phyloP scores from a whole-genome alignment of 1,140 invertebrate species.

The Sitophilus oryzae region DNA sequence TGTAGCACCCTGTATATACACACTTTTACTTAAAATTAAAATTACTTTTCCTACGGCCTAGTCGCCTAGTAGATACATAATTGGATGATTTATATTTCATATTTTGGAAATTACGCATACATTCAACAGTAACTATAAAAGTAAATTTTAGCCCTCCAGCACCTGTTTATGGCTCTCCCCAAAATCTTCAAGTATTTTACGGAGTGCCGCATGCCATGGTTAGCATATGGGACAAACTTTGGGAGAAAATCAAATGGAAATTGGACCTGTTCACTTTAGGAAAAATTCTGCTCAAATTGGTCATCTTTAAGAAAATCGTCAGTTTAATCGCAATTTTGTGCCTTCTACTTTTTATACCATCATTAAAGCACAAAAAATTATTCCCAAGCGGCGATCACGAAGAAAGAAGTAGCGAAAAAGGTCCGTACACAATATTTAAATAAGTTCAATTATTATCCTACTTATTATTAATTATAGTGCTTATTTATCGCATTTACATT shows the following conservation, averaged over 20 bases:
- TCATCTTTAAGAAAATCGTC: slow-evolving; percentile 72
- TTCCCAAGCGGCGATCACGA: slow-evolving; percentile 14
- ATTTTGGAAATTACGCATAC: too few species aligned
- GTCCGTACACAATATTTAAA: slow-evolving; percentile 4
- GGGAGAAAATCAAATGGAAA: slow-evolving; percentile 50
- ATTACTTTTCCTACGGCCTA: too few species aligned
- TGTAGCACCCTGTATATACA: too few species aligned
- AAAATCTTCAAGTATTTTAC: slow-evolving; percentile 29
- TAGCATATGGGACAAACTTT: slow-evolving; percentile 45
- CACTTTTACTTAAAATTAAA: too few species aligned
- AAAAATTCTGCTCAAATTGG: slow-evolving; percentile 63
- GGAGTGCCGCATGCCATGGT: slow-evolving; percentile 51
- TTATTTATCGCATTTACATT: not conserved
- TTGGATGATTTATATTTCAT: too few species aligned
- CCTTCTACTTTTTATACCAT: slow-evolving; percentile 66
- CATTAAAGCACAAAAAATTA: slow-evolving; percentile 49
- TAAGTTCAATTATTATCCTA: not conserved
- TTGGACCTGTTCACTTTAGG: slow-evolving; percentile 65
- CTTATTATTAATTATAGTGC: not conserved
- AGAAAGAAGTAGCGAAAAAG: slow-evolving; percentile 13
- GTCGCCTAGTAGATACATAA: too few species aligned
- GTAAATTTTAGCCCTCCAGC: slow-evolving; percentile 34
- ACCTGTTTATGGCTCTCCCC: slow-evolving; percentile 35
- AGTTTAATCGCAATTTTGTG: slow-evolving; percentile 69
- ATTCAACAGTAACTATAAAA: too few species aligned